Percentiles rank a stretch among this genome's conserved stretches.
These are phyloP conservation scores for Pocillopora verrucosa DNA, from an alignment of 64 coral and sea anemone species.

Conservation along the genomic window DNA sequence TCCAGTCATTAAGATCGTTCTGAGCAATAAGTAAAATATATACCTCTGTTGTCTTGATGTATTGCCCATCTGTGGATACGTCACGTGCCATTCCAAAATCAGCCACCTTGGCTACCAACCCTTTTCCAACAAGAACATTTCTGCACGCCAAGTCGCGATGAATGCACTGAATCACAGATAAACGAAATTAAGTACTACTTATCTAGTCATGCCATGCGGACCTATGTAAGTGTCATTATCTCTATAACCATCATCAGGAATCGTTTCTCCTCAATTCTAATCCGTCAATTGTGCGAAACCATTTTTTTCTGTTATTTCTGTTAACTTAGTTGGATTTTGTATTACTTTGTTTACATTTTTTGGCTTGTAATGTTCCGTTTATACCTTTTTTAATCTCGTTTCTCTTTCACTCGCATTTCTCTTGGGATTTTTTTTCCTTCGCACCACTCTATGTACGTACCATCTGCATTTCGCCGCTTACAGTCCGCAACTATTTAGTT, in stretches of 20 bases:
- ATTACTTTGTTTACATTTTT: neutral
- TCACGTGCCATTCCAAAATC: slow-evolving; percentile 79
- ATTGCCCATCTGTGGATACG: slow-evolving; percentile 47
- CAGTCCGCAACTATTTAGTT: too few relatives aligned
- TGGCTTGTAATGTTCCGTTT: neutral
- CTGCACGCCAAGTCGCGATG: slow-evolving; percentile 67
- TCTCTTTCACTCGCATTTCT: too few relatives aligned
- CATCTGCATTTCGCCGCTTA: too few relatives aligned
- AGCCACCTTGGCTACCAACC: slow-evolving; percentile 64
- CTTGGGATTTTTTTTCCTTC: too few relatives aligned
- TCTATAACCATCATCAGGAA: too few relatives aligned
- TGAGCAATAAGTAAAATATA: neutral
- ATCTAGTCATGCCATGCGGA: neutral
- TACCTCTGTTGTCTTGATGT: slow-evolving; percentile 71
- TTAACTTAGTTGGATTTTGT: too few relatives aligned
- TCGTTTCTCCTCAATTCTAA: too few relatives aligned
- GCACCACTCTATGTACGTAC: too few relatives aligned
- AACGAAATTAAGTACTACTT: neutral
- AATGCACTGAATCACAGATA: slow-evolving; percentile 26
- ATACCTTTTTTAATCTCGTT: too few relatives aligned
- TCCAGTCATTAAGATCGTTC: too few relatives aligned
- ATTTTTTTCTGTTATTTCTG: too few relatives aligned
- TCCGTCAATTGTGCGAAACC: too few relatives aligned
- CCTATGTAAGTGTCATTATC: neutral
- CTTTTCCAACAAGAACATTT: slow-evolving; percentile 49